A percentile compares a stretch with the other conserved stretches of the same genome.
These are phyloP conservation scores for Heterocephalus glaber DNA, from an alignment of 2,113 vertebrate genomes.

Conservation along the genomic window DNA sequence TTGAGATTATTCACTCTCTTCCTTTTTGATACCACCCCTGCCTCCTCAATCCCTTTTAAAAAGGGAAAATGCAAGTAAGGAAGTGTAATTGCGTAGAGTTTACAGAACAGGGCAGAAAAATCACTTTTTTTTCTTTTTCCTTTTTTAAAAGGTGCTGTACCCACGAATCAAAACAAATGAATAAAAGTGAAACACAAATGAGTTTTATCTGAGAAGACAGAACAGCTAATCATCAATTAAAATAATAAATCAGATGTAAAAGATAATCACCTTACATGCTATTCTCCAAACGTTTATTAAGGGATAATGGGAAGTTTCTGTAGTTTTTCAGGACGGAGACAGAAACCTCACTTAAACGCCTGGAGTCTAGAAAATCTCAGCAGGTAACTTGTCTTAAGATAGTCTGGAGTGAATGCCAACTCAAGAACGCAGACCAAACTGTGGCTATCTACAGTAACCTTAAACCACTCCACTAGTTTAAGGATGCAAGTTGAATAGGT, in stretches of 20 bases:
- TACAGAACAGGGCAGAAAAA: constrained; percentile 1
- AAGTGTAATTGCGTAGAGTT: neutral
- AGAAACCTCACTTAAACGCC: neutral
- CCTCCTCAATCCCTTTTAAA: neutral
- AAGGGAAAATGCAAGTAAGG: neutral
- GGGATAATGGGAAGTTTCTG: constrained; percentile 41
- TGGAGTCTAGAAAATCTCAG: constrained; percentile 36
- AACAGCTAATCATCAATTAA: constrained; percentile 9
- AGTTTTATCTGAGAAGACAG: constrained; percentile 16
- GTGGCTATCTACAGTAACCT: constrained; percentile 37
- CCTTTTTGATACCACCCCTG: neutral
- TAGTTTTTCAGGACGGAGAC: constrained; percentile 2
- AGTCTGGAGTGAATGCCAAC: neutral
- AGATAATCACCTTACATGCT: constrained; percentile 26
- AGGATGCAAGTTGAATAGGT: constrained; percentile 8
- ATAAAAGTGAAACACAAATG: constrained; percentile 44
- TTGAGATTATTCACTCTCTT: constrained; percentile 54
- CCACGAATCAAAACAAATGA: neutral
- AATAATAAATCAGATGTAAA: constrained; percentile 50
- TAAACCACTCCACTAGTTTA: constrained; percentile 23
- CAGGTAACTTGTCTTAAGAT: neutral
- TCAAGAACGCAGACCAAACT: constrained; percentile 9
- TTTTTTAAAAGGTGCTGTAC: neutral
- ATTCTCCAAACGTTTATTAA: neutral
- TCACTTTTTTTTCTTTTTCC: neutral